phyloP scores from a whole-genome alignment of 2,113 vertebrate genomes.

The Nycticorax nycticorax region DNA sequence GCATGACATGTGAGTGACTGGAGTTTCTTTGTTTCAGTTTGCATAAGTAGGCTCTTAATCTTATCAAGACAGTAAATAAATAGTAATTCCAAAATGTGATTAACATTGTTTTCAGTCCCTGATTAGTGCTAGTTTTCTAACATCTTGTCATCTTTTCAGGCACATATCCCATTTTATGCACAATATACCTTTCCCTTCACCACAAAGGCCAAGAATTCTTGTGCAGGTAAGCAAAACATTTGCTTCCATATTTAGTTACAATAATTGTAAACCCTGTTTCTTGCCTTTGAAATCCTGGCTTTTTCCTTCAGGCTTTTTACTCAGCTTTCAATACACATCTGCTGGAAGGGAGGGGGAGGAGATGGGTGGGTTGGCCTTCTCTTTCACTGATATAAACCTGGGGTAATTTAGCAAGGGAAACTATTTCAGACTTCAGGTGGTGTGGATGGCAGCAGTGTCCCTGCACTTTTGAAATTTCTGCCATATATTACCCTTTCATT shows the following conservation, averaged over 20 bases:
- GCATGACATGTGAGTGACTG: not conserved
- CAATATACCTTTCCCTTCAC: slow-evolving; percentile 95
- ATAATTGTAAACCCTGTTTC: not conserved
- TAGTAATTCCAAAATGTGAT: not conserved
- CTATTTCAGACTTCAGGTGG: not conserved
- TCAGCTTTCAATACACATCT: not conserved
- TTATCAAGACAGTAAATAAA: not conserved
- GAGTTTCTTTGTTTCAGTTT: not conserved
- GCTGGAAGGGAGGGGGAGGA: not conserved
- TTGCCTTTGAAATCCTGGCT: not conserved
- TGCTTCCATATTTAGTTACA: not conserved
- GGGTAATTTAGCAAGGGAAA: not conserved
- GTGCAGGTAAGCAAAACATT: slow-evolving; percentile 85
- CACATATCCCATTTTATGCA: slow-evolving; percentile 99
- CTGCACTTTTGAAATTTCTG: not conserved
- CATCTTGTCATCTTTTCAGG: slow-evolving; percentile 68
- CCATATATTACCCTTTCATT: not conserved
- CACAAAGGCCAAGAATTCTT: slow-evolving; percentile 95
- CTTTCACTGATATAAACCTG: not conserved
- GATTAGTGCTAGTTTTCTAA: not conserved
- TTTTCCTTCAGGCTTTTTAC: not conserved
- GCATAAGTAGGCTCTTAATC: not conserved
- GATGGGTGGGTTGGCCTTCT: not conserved
- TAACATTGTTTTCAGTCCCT: not conserved
- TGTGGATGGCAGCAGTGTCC: not conserved